phyloP scores from a whole-genome alignment of 2,113 vertebrate genomes.

The Antechinus stuartii region DNA sequence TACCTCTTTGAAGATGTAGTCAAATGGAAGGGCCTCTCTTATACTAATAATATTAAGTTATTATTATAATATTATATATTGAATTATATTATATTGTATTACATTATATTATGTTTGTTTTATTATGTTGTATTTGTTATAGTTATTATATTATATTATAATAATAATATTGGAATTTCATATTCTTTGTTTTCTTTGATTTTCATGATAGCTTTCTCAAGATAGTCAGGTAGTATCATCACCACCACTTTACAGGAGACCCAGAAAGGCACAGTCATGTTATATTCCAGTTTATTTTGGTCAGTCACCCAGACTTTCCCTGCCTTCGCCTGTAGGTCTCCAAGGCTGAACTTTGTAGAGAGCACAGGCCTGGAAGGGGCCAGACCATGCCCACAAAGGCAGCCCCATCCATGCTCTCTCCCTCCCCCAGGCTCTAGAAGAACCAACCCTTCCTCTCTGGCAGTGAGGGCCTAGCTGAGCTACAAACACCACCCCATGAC shows the following conservation, averaged over 20 bases:
- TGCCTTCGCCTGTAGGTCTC: too few relatives aligned
- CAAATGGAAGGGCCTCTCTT: neutral
- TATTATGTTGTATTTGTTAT: too few relatives aligned
- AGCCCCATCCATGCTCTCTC: neutral
- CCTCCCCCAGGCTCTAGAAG: neutral
- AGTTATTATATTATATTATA: too few relatives aligned
- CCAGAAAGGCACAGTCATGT: neutral
- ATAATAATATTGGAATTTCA: neutral
- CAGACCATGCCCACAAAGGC: too few relatives aligned
- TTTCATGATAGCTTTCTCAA: neutral
- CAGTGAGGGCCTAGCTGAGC: neutral
- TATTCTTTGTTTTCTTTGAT: neutral
- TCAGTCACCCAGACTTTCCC: too few relatives aligned
- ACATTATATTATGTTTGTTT: too few relatives aligned
- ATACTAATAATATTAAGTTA: neutral
- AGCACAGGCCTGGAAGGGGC: too few relatives aligned
- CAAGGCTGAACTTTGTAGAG: too few relatives aligned
- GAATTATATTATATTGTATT: too few relatives aligned
- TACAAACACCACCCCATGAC: neutral
- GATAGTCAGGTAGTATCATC: neutral
- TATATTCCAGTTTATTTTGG: too few relatives aligned
- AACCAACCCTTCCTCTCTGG: neutral
- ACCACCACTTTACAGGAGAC: neutral
- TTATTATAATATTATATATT: neutral
- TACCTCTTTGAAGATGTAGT: neutral